phyloP scores from a whole-genome alignment of 2,888 invertebrate genomes.

The Rhingia rostrata region DNA sequence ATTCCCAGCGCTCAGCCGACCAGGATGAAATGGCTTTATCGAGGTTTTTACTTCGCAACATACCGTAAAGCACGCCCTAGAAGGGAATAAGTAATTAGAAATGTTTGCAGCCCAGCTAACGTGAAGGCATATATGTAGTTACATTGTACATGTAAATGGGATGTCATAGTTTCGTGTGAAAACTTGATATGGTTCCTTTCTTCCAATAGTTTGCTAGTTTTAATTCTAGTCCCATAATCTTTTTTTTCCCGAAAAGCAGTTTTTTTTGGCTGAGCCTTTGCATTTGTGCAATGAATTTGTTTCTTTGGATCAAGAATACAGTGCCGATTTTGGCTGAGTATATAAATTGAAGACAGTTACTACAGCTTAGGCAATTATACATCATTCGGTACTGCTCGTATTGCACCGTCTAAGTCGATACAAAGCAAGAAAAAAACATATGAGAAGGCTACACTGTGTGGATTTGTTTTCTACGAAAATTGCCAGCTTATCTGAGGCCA shows the following conservation, averaged over 20 bases:
- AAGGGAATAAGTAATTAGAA: constrained; percentile 65
- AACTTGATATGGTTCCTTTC: constrained; percentile 56
- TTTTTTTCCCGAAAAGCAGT: constrained; percentile 16
- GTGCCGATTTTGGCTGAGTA: constrained; percentile 38
- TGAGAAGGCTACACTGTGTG: no score
- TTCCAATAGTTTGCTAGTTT: constrained; percentile 46
- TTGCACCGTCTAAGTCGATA: constrained; percentile 11
- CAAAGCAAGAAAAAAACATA: constrained; percentile 15
- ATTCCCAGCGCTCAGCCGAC: constrained; percentile 51
- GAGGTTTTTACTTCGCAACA: constrained; percentile 15
- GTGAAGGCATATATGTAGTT: constrained; percentile 14
- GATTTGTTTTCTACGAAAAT: no score
- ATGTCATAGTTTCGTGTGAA: constrained; percentile 28
- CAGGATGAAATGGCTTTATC: constrained; percentile 54
- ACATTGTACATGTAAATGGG: neutral
- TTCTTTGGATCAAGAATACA: constrained; percentile 32
- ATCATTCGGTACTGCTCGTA: constrained; percentile 4
- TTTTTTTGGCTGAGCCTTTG: constrained; percentile 19
- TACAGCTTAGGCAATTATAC: neutral
- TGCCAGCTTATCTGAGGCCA: no score
- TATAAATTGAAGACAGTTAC: constrained; percentile 32
- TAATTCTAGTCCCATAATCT: constrained; percentile 38
- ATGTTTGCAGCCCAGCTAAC: constrained; percentile 53
- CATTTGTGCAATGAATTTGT: constrained; percentile 57
- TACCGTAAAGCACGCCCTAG: constrained; percentile 26